Evolutionary conservation across 1,140 invertebrate genomes (phyloP), one percentile per base, ranked within the genome.

Genomic region (Diploscapter pachys): DNA sequence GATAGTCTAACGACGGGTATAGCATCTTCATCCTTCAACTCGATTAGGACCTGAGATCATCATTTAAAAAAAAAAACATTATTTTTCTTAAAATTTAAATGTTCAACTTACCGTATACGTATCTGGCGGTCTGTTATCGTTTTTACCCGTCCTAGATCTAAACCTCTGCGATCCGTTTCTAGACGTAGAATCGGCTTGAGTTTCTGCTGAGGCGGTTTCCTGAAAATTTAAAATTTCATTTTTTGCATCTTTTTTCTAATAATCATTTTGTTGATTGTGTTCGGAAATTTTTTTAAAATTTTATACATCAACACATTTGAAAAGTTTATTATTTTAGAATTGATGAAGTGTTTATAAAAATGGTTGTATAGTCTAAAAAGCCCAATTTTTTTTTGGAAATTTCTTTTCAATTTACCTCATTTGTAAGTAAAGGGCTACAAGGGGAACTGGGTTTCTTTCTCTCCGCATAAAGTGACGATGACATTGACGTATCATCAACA

Each of bases 401-500:
- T 68, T 31, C 11, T 8, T 9, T 9, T 9, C 8, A 4, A 72
- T 54, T 64, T 63, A 74, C 73, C 64, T 66, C 64, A 31, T 67
- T 68, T 2, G 64, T 74, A 3, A 67, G 73, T 55, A 64, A 63
- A 11, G 73, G 73, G 9, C 65, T 74, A 31, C 73, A 69, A 4
- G 73, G 73, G 6, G 73, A 67, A 11, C 63, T 66, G 55, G 56
- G n/a, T 8, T 74, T 74, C 49, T 56, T 59, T 53, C 64, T 65
- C 59, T 67, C 62, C 5, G 66, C 56, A 31, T 54, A 51, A 57
- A 69, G 9, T 52, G 63, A 53, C 62, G 64, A 74, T 59, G 73
- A 62, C 73, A 66, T 62, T 55, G 71, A 70, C 49, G 77, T 75
- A 9, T 68, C 79, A 56, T 74, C 79, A 8, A 80, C 64, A 63